phyloP scores from a whole-genome alignment of 1,140 invertebrate species.

The Lanistes nyassanus region DNA sequence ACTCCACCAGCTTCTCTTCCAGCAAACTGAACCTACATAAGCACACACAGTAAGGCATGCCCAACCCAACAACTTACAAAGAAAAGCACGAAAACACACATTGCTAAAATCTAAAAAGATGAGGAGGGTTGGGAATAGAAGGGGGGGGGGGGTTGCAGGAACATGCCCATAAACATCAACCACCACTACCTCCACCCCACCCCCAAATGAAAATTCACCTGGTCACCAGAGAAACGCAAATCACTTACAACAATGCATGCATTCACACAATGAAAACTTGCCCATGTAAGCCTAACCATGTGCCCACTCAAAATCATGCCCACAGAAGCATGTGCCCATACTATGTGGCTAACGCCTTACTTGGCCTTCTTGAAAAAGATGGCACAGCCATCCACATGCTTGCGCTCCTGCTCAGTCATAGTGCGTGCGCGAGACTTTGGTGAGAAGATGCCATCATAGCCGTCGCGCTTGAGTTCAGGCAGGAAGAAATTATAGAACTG shows the following conservation, averaged over 20 bases:
- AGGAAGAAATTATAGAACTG: constrained; percentile 98
- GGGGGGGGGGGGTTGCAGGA: neutral
- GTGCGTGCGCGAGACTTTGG: constrained; percentile 98
- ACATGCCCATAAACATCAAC: neutral
- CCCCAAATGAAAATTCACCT: too few species aligned
- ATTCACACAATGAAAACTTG: too few species aligned
- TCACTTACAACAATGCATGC: too few species aligned
- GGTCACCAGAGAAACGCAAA: too few species aligned
- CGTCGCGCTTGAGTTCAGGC: constrained; percentile 91
- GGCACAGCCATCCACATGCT: constrained; percentile 99
- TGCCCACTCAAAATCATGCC: too few species aligned
- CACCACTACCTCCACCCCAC: neutral
- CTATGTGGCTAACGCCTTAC: constrained; percentile 72
- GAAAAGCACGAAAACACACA: too few species aligned
- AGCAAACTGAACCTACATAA: constrained; percentile 87
- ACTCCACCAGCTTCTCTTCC: constrained; percentile 95
- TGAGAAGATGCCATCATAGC: constrained; percentile 98
- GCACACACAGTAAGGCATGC: neutral
- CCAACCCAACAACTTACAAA: neutral
- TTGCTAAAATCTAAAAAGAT: neutral
- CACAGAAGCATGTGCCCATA: neutral
- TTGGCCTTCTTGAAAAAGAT: constrained; percentile 94
- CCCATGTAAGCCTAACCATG: too few species aligned
- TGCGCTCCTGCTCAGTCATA: constrained; percentile 95
- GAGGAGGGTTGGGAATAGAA: too few species aligned